phyloP scores from a whole-genome alignment of 2,888 invertebrate genomes.

The Eupithecia subfuscata region DNA sequence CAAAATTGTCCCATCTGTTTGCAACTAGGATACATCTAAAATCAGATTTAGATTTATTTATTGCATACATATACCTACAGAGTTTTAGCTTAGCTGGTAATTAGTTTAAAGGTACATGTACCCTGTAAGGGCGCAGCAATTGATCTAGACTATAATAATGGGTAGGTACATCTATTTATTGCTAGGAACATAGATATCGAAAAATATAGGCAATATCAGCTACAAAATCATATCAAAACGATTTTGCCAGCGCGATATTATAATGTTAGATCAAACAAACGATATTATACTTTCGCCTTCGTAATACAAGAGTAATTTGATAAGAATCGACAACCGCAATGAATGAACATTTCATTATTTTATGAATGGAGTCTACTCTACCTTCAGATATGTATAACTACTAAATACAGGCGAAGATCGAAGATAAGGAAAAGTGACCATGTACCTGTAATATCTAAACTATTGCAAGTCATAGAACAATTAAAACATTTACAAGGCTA shows the following conservation, averaged over 20 bases:
- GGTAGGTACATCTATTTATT: too few species aligned
- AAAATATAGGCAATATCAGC: too few species aligned
- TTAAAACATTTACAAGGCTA: constrained; percentile 21
- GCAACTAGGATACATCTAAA: neutral
- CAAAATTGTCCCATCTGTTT: neutral
- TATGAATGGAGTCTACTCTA: neutral
- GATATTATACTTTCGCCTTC: neutral
- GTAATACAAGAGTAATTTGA: neutral
- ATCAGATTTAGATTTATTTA: too few species aligned
- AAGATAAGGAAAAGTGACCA: constrained; percentile 19
- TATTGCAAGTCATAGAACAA: constrained; percentile 29
- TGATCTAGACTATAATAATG: too few species aligned
- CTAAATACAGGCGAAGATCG: constrained; percentile 1
- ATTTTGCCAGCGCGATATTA: neutral
- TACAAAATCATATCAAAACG: neutral
- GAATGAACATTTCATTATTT: neutral
- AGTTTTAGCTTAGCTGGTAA: too few species aligned
- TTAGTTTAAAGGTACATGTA: too few species aligned
- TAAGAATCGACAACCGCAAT: neutral
- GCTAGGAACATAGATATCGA: too few species aligned
- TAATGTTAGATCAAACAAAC: neutral
- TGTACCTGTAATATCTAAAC: constrained; percentile 17
- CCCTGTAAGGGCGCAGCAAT: too few species aligned
- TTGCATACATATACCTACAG: too few species aligned
- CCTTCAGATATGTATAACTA: neutral